Conservation (phyloP, 2,888 invertebrate genomes). For the Barypeithes pellucidus region DNA sequence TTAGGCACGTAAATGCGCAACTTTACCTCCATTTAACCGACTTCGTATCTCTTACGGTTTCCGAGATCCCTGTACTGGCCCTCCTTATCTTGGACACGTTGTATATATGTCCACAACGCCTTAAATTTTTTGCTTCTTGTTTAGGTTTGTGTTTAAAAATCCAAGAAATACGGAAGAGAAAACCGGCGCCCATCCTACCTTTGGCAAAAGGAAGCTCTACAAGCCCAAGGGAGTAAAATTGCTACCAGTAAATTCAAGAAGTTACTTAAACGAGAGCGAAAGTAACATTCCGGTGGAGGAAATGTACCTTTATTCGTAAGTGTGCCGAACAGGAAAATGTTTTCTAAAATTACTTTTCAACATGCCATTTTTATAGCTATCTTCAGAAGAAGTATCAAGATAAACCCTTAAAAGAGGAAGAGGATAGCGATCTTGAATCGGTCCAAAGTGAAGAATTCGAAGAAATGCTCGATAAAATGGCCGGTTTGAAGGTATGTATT, state of each 20-base stretch:
- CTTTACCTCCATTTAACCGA: too few species aligned
- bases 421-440: conserved; percentile 79
- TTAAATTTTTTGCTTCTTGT: too few species aligned
- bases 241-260: conserved; percentile 81
- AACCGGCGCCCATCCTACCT: conserved; percentile 77
- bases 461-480: conserved; percentile 76
- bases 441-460: conserved; percentile 87
- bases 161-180: conserved; percentile 79
- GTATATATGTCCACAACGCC: too few species aligned
- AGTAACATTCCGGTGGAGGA: conserved; percentile 93
- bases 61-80: too few species aligned
- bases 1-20: too few species aligned
- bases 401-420: conserved; percentile 67
- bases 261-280: conserved; percentile 79
- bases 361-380: conserved; percentile 72
- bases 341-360: too few species aligned
- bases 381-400: conserved; percentile 72
- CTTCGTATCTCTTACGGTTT: too few species aligned
- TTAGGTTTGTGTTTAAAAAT: conserved; percentile 92
- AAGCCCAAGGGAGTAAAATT: conserved; percentile 80
- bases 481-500: conserved; percentile 64
- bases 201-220: conserved; percentile 80
- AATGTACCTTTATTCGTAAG: conserved; percentile 79
- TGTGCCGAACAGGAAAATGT: neutral
- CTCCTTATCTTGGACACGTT: too few species aligned